phyloP scores from a whole-genome alignment of 2,797 vertebrate genomes.

The Ctenopoma multispine region DNA sequence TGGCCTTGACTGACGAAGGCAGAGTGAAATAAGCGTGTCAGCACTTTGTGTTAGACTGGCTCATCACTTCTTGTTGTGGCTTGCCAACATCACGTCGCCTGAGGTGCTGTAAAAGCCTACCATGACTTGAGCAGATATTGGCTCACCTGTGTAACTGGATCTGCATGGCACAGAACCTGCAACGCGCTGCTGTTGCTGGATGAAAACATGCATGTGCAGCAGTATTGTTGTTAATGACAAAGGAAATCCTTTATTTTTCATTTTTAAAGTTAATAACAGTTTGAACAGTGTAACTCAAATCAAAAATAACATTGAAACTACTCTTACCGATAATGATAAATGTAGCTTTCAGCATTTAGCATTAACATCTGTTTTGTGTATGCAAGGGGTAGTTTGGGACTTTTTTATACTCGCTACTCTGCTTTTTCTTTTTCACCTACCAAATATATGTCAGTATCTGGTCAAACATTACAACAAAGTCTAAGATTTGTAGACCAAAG shows the following conservation, averaged over 20 bases:
- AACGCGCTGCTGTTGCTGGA: conserved; percentile 30
- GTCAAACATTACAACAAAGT: conserved; percentile 33
- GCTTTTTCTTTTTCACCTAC: conserved; percentile 12
- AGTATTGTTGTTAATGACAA: neutral
- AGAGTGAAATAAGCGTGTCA: conserved; percentile 66
- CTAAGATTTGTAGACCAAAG: conserved; percentile 30
- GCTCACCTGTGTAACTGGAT: conserved; percentile 55
- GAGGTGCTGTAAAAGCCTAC: conserved; percentile 62
- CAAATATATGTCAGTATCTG: conserved; percentile 34
- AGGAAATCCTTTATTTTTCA: neutral
- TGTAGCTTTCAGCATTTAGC: neutral
- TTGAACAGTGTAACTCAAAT: conserved; percentile 10
- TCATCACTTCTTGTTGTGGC: conserved; percentile 75
- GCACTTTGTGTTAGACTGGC: conserved; percentile 74
- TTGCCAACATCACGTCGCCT: conserved; percentile 66
- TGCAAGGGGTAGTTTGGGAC: neutral
- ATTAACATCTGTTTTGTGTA: conserved; percentile 14
- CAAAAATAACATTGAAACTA: neutral
- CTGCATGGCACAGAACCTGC: conserved; percentile 39
- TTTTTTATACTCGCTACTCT: neutral
- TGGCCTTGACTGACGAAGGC: conserved; percentile 44
- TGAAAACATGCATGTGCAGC: conserved; percentile 31
- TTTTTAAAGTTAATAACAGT: neutral
- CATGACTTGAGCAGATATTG: conserved; percentile 58
- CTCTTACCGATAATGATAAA: neutral